Conservation (phyloP, 2,888 invertebrate genomes). For the Sycophila texana region DNA sequence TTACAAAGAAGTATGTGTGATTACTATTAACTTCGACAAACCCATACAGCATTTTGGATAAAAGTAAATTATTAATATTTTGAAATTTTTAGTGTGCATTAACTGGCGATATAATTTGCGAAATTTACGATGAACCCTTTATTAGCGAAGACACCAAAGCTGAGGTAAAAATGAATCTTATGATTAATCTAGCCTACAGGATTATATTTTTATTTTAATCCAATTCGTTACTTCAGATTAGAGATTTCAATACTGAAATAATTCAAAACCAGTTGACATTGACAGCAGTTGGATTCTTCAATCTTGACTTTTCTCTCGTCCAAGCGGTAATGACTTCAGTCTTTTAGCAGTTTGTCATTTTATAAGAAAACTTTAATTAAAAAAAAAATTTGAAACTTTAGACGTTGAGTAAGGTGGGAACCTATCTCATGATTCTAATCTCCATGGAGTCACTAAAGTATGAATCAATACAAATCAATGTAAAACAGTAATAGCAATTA, state of each 20-base stretch:
- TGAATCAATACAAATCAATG: too few species aligned
- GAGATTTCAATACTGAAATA: slow-evolving; percentile 24
- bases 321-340: slow-evolving; percentile 15
- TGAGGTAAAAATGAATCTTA: slow-evolving; percentile 17
- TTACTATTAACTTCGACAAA: neutral
- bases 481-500: too few species aligned
- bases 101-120: slow-evolving; percentile 39
- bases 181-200: neutral
- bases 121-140: slow-evolving; percentile 46
- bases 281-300: slow-evolving; percentile 22
- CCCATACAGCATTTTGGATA: too few species aligned
- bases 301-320: slow-evolving; percentile 23
- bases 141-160: slow-evolving; percentile 38
- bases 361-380: too few species aligned
- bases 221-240: neutral
- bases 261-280: slow-evolving; percentile 24
- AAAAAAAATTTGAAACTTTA: too few species aligned
- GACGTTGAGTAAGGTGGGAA: slow-evolving; percentile 17
- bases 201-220: slow-evolving; percentile 1
- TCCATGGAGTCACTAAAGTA: neutral
- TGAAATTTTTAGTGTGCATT: slow-evolving; percentile 9
- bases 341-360: neutral
- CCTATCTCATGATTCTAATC: slow-evolving; percentile 32
- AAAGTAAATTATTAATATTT: neutral
- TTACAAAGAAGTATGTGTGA: slow-evolving; percentile 14